Base-by-base conservation (phyloP, 2,888 invertebrate genomes). In the Glyphotaelius pellucidus region DNA sequence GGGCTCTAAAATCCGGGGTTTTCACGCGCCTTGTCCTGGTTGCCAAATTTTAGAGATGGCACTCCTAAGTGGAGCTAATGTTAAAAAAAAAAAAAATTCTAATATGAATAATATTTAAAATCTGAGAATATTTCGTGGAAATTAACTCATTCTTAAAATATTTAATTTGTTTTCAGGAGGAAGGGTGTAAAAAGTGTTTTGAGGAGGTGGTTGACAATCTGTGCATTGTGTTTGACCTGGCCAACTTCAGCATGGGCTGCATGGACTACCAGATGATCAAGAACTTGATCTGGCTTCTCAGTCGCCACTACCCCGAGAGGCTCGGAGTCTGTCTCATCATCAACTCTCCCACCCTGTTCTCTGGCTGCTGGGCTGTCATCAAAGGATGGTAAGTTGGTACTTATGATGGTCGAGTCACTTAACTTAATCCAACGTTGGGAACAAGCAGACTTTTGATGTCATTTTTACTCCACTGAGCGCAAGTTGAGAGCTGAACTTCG, bases 231-330 rank as follows among this genome's bases (percentile, higher is more conserved):
- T 98, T 98, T 95, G 98, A 98, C 95, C 95, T 98, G 94, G 97
- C 97, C 93, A 97, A 96, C 94, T 98, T 98, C 94, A 97, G 97
- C 92, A 95, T 98, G 84, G 97, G 97, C 84, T 98, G 97, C 94
- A 98, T 98, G 98, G 98, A 98, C 94, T 98, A 98, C 94, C 98
- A 98, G 94, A 96, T 98, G 93, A 96, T 98, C 25, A 98, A 98
- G 95, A 98, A 98, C 94, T 95, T 98, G 79, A 98, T 98, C 93
- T 98, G 98, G 98, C 95, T 98, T 80, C 96, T 98, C 19, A 97
- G 97, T 94, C 96, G 97, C 93, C 98, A 98, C 94, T 98, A 98
- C 94, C 98, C 98, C 0, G 98, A 98, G 94, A 95, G 98, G 52
- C 96, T 98, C 91, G 98, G 98, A 0, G 96, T 97, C 80, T 98